Conservation (phyloP, 2,888 invertebrate genomes). For the Drosophila acutilabella region DNA sequence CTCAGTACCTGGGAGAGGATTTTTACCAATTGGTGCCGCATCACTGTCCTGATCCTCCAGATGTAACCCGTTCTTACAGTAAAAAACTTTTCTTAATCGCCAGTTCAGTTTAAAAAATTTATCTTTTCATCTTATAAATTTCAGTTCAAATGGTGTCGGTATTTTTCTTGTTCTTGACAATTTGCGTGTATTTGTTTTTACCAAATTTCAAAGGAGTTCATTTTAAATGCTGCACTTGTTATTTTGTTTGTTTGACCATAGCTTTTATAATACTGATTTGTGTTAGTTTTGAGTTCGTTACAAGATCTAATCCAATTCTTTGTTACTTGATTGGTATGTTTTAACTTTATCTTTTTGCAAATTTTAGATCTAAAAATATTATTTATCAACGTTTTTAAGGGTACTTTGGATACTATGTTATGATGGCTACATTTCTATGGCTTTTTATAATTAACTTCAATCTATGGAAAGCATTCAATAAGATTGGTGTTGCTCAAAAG, state of each 20-base stretch:
- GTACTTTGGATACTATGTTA: conserved; percentile 87
- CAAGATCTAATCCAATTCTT: accelerated
- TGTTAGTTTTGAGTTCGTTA: background rate
- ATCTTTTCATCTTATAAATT: no score
- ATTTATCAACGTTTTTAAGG: conserved; percentile 48
- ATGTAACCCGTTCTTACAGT: conserved; percentile 14
- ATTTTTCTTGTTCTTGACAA: conserved; percentile 89
- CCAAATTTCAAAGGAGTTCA: conserved; percentile 35
- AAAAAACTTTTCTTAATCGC: background rate
- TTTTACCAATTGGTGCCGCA: conserved; percentile 24
- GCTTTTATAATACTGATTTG: conserved; percentile 15
- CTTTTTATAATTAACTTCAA: conserved; percentile 93
- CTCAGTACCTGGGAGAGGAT: background rate
- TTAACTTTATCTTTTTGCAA: background rate
- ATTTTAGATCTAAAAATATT: background rate
- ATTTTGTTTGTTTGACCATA: conserved; percentile 40
- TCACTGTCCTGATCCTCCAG: conserved; percentile 17
- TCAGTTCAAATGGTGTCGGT: conserved; percentile 89
- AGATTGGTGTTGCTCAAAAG: conserved; percentile 24
- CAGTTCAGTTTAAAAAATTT: no score
- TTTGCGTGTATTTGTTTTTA: conserved; percentile 73
- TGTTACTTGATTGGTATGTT: conserved; percentile 34
- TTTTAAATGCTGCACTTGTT: conserved; percentile 39
- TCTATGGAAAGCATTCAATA: conserved; percentile 88
- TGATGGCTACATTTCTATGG: conserved; percentile 93